Conservation (phyloP, 1,140 invertebrate species). For the Drosophila tropicalis region DNA sequence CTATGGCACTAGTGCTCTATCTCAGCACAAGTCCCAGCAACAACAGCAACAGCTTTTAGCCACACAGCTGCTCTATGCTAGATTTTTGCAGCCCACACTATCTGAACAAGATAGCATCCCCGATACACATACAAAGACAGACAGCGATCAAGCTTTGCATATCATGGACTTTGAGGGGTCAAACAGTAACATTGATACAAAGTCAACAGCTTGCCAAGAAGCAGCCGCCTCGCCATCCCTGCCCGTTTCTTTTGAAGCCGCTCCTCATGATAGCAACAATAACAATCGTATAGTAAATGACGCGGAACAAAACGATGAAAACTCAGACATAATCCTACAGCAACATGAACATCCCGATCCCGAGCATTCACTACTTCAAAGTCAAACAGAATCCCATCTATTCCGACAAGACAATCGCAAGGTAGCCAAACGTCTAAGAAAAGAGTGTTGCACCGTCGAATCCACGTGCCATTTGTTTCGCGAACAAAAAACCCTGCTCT, state of each 20-base stretch:
- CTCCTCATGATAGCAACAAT: conserved; percentile 62
- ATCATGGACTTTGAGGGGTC: conserved; percentile 37
- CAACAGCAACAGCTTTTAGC: conserved; percentile 54
- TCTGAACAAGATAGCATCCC: conserved; percentile 11
- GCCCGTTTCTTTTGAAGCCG: background rate
- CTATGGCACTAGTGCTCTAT: conserved; percentile 39
- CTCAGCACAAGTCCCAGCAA: conserved; percentile 39
- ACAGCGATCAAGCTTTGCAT: conserved; percentile 19
- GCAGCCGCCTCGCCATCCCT: conserved; percentile 18
- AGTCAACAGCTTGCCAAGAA: conserved; percentile 17
- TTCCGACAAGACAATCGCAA: background rate
- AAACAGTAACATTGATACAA: conserved; percentile 26
- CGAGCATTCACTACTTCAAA: too few species aligned
- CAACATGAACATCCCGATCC: background rate
- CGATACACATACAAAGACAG: background rate
- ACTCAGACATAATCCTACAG: background rate
- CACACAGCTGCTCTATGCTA: conserved; percentile 59
- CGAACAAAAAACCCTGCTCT: conserved; percentile 57
- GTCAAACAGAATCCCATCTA: background rate
- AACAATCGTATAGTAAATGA: conserved; percentile 43
- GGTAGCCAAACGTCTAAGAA: background rate
- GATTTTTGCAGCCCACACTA: conserved; percentile 51
- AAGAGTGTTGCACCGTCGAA: conserved; percentile 6
- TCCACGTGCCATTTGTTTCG: conserved; percentile 49
- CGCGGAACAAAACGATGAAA: conserved; percentile 23